These are phyloP conservation scores for Exephanes ischioxanthus DNA, from an alignment of 2,888 invertebrate genomes.

Conservation along the genomic window DNA sequence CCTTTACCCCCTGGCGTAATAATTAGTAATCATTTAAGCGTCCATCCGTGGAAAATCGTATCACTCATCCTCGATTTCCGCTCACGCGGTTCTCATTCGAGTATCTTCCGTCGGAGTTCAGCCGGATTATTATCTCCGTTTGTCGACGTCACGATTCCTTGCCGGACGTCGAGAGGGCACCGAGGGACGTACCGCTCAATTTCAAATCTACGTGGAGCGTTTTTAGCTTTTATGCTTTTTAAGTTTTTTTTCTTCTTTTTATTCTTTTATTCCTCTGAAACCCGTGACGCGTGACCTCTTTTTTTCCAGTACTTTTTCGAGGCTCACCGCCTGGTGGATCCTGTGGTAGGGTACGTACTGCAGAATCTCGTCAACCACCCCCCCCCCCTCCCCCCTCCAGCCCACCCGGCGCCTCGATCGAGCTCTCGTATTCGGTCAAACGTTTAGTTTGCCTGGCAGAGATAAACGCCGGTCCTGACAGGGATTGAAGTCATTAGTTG, in stretches of 20 bases:
- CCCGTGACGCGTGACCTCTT: neutral
- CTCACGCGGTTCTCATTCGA: constrained; percentile 40
- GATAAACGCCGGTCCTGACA: constrained; percentile 69
- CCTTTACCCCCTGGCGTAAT: constrained; percentile 53
- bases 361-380: neutral
- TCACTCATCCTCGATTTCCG: constrained; percentile 57
- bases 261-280: constrained; percentile 1
- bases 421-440: constrained; percentile 62
- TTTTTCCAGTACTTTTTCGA: constrained; percentile 11
- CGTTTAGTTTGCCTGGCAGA: constrained; percentile 68
- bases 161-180: neutral
- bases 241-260: neutral
- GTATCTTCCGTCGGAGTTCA: neutral
- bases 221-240: neutral
- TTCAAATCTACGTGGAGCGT: neutral
- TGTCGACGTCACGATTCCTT: neutral
- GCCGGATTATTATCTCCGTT: neutral
- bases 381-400: neutral
- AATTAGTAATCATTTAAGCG: constrained; percentile 70
- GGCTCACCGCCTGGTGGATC: neutral
- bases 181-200: neutral
- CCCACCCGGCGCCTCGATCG: constrained; percentile 16
- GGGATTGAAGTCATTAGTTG: constrained; percentile 72
- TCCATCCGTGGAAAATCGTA: constrained; percentile 67
- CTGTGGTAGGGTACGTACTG: constrained; percentile 25